phyloP scores from a whole-genome alignment of 2,113 vertebrate genomes.

The Labeo catla region DNA sequence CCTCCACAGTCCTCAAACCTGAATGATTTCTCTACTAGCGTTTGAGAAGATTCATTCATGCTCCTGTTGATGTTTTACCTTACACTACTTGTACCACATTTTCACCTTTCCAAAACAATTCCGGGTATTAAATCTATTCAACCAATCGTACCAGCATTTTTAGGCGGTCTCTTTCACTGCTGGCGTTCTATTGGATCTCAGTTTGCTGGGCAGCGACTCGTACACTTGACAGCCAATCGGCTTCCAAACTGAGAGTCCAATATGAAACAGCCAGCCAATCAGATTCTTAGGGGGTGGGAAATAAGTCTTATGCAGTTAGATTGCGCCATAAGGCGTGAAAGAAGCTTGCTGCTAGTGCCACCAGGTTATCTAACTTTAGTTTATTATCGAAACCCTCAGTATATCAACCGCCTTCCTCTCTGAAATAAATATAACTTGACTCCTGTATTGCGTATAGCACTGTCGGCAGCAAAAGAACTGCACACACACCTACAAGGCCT shows the following conservation, averaged over 20 bases:
- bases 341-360: constrained; percentile 11
- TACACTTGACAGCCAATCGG: constrained; percentile 55
- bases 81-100: neutral
- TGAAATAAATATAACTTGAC: neutral
- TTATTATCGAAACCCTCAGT: neutral
- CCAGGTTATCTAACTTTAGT: constrained; percentile 33
- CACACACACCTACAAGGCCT: neutral
- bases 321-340: constrained; percentile 22
- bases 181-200: neutral
- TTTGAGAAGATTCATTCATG: neutral
- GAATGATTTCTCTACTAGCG: constrained; percentile 57
- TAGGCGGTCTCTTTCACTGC: neutral
- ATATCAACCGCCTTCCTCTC: too few relatives aligned
- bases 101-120: neutral
- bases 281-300: constrained; percentile 50
- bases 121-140: neutral
- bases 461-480: neutral
- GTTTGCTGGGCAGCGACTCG: constrained; percentile 51
- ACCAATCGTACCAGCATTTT: constrained; percentile 54
- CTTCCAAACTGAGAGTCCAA: neutral
- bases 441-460: neutral
- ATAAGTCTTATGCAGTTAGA: neutral
- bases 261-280: constrained; percentile 57
- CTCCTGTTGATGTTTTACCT: neutral
- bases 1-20: constrained; percentile 64